phyloP scores from a whole-genome alignment of 2,888 invertebrate species.

The Cylloceria caligata region DNA sequence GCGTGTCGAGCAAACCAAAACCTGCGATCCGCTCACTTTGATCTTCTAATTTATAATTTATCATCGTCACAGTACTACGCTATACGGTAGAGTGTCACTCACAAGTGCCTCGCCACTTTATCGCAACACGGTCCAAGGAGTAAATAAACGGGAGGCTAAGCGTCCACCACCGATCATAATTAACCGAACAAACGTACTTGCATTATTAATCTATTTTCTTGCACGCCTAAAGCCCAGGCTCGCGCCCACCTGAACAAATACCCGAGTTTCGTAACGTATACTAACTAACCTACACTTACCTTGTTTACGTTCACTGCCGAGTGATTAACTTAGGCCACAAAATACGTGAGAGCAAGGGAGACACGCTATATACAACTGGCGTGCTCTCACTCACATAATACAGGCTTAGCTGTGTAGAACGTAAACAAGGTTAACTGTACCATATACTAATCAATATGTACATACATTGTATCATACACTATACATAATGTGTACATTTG shows the following conservation, averaged over 20 bases:
- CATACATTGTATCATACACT: not conserved
- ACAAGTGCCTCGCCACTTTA: constrained; percentile 17
- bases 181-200: constrained; percentile 63
- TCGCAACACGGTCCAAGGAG: constrained; percentile 15
- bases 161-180: constrained; percentile 64
- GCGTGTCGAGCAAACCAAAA: constrained; percentile 53
- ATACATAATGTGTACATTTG: constrained; percentile 24
- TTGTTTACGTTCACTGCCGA: no score
- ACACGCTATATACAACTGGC: no score
- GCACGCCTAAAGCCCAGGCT: constrained; percentile 35
- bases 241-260: constrained; percentile 59
- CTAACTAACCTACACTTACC: not conserved
- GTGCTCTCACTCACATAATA: no score
- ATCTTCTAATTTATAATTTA: constrained; percentile 62
- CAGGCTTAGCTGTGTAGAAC: no score
- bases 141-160: constrained; percentile 48
- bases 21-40: constrained; percentile 57
- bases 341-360: no score
- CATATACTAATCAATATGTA: not conserved
- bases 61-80: constrained; percentile 69
- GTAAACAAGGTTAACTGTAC: no score
- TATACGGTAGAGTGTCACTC: constrained; percentile 68
- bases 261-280: constrained; percentile 53
- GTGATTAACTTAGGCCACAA: no score
- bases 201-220: constrained; percentile 64